Evolutionary conservation across 2,113 vertebrate species (phyloP).

Genomic region (Clinocottus analis): DNA sequence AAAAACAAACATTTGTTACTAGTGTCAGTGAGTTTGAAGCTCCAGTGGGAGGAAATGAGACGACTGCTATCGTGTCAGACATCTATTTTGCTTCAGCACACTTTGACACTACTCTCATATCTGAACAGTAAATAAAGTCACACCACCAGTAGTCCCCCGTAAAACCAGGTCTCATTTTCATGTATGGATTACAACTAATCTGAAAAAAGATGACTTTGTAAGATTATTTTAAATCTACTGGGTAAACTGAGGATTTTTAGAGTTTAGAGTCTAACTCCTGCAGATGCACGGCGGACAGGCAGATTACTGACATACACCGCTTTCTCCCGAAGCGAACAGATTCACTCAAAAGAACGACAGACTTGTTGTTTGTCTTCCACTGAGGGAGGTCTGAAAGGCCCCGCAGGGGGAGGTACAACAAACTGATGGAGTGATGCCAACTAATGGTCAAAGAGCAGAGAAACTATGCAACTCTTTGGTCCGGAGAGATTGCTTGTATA

Average conservation of each 20-base stretch:
- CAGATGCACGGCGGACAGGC: not conserved
- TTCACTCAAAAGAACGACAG: not conserved
- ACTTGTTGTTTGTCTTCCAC: not conserved
- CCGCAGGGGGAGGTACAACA: not conserved
- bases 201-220: not conserved
- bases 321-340: not conserved
- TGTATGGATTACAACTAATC: not conserved
- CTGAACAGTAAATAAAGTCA: not conserved
- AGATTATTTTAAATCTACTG: not conserved
- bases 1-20: too few species aligned
- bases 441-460: not conserved
- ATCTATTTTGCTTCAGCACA: not conserved
- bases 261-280: not conserved
- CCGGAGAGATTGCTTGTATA: too few species aligned
- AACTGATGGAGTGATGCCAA: not conserved
- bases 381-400: not conserved
- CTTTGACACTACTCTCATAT: not conserved
- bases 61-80: not conserved
- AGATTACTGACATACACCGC: not conserved
- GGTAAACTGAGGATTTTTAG: not conserved
- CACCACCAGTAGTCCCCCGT: not conserved
- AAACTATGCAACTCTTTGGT: not conserved
- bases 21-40: not conserved
- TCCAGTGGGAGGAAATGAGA: not conserved
- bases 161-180: not conserved